Base-by-base conservation (phyloP, 2,797 vertebrate species). In the Sebastes kiyomatsui region DNA sequence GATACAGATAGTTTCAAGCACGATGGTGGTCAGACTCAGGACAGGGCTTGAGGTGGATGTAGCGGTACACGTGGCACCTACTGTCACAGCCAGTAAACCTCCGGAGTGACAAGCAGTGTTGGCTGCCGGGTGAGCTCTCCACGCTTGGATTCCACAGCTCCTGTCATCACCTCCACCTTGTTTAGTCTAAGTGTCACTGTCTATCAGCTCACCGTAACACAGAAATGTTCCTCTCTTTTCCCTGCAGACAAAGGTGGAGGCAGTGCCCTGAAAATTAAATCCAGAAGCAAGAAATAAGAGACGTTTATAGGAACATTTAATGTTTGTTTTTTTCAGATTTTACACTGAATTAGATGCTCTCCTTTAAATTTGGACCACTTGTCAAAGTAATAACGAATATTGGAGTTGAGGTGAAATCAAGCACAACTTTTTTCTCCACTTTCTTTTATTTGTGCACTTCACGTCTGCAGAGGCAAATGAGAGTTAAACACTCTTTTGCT, bases 141-240 rank as follows among this genome's bases (percentile, higher is more conserved):
- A 76, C 38, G 52, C 74, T 84, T 54, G 81, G 84, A 90, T 90
- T 93, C 88, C 85, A 83, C 86, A 65, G 79, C 61, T 73, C 67
- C 84, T 93, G 91, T 94, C 92, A 93, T 87, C 94, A 82, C 87
- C 79, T 87, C 84, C 23, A 79, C 87, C 87, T 84, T 95, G 93
- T 94, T 95, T 95, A 94, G 93, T 94, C 94, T 94, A 70, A 87
- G 83, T 88, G 92, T 93, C 92, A 91, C 70, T 88, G 87, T 93
- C 92, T 84, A 93, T 95, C 92, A 93, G 85, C 85, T 92, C 84
- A 77, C 79, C 69, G 23, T 80, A 27, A 84, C 76, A 75, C 42
- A 82, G 25, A 79, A 87, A 86, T 82, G 80, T 85, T 82, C 76
- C 25, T 76, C 30, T 70, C 78, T 83, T 69, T 67, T 56, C 60